Evolutionary conservation across 2,113 vertebrate species (phyloP), one percentile per base, ranked within the genome.

Genomic region (Pelvicachromis taeniatus): DNA sequence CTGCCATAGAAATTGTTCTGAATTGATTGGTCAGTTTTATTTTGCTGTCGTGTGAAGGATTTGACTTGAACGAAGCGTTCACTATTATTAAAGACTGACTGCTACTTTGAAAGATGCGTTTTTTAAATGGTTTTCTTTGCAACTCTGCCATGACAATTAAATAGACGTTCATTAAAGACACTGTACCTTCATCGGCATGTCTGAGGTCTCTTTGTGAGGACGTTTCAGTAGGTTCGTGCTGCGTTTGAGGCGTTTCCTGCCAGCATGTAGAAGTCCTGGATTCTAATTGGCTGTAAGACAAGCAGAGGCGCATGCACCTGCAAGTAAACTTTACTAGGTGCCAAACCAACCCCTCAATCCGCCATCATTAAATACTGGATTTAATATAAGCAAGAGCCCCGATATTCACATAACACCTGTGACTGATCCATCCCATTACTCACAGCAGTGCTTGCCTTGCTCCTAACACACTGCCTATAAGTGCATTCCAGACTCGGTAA

Each of bases 101-200:
- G 88, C 92, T 93, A 90, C 84, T 91, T 92, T 90, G 79, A 93
- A 87, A 79, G 78, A 45, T 83, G 77, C 61, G 85, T 8, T 80
- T 56, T 84, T 80, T 9, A 55, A 7, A 12, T 53, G 81, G 14
- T 26, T 11, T 23, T 55, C 82, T 92, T 91, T 82, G 83, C 88
- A 88, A 83, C 59, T 94, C 90, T 93, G 89, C 91, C 86, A 91
- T 94, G 84, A 90, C 77, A 88, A 94, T 92, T 94, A 90, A 95
- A 87, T 92, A 93, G 88, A 91, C 78, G 33, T 88, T 91, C 56
- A 91, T 89, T 91, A 95, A 95, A 95, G 88, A 95, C 91, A 93
- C 85, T 93, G 87, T 92, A 94, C 89, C 91, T 88, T 91, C 78
- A 80, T 82, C 48, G 6, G 81, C 78, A 52, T 29, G 40, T 75